Evolutionary conservation across 1,140 invertebrate genomes (phyloP).

Genomic region (Paraescarpia echinospica): DNA sequence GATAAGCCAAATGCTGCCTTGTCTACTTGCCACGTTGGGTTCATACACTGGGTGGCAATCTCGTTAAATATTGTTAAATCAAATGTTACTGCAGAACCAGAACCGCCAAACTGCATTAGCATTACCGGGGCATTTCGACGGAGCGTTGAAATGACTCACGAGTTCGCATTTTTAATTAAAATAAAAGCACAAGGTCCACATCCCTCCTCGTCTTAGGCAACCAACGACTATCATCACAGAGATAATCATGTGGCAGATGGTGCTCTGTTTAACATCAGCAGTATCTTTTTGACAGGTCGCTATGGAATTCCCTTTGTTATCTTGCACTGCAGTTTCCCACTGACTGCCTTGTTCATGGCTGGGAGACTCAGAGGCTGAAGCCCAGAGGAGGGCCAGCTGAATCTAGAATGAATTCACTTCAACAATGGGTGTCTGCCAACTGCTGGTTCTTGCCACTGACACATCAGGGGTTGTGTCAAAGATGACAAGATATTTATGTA

Average conservation of each 20-base stretch:
- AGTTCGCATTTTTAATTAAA: neutral
- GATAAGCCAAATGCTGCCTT: too few relatives aligned
- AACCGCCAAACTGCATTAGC: neutral
- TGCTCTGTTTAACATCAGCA: neutral
- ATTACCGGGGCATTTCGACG: neutral
- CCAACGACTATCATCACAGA: neutral
- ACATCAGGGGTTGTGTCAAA: neutral
- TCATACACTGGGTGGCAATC: neutral
- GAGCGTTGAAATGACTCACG: neutral
- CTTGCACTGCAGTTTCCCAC: neutral
- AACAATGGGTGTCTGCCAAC: neutral
- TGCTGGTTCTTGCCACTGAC: neutral
- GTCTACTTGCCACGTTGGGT: neutral
- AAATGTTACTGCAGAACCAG: neutral
- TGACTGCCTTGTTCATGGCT: neutral
- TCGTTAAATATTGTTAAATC: neutral
- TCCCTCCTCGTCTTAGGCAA: neutral
- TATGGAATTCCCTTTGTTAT: conserved; percentile 6
- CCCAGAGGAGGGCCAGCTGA: neutral
- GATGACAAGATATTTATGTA: neutral
- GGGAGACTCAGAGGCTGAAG: neutral
- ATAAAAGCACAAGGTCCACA: neutral
- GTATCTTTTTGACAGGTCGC: neutral
- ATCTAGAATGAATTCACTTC: neutral
- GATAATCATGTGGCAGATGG: neutral